A percentile compares a stretch with the other conserved stretches of the same genome.
Evolutionary conservation across 1,140 invertebrate genomes (phyloP).

Genomic region (Eueides isabella): DNA sequence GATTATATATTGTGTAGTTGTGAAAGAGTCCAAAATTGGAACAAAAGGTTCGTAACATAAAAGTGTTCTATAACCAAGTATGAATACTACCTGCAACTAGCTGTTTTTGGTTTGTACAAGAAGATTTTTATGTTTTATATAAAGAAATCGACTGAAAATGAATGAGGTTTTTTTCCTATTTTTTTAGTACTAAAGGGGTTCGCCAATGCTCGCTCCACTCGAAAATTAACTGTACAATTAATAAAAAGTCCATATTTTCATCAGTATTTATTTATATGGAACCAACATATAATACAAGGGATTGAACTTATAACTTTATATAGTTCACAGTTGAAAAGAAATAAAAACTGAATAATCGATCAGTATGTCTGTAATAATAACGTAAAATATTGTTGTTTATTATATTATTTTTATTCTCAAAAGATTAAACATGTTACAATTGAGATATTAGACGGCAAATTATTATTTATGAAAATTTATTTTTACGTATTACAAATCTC

Average conservation of each 20-base stretch:
- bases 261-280: too few species aligned
- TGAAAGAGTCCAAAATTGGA: constrained; percentile 10
- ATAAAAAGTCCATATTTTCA: too few species aligned
- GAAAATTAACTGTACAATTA: too few species aligned
- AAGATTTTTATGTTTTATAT: too few species aligned
- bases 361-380: background rate
- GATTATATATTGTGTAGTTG: constrained; percentile 27
- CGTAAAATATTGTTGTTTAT: background rate
- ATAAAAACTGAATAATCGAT: background rate
- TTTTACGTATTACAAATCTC: background rate
- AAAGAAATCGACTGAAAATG: too few species aligned
- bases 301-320: background rate
- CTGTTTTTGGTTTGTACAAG: too few species aligned
- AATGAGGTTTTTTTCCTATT: too few species aligned
- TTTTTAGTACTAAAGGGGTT: too few species aligned
- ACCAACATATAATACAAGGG: too few species aligned
- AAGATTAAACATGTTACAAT: background rate
- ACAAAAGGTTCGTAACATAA: background rate
- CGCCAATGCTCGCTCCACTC: too few species aligned
- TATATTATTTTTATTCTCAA: background rate
- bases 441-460: background rate
- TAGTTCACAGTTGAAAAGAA: background rate
- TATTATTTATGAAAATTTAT: background rate
- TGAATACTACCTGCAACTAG: background rate
- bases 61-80: background rate